Evolutionary conservation across 2,888 invertebrate genomes (phyloP).

Genomic region (Sinelater perroti): DNA sequence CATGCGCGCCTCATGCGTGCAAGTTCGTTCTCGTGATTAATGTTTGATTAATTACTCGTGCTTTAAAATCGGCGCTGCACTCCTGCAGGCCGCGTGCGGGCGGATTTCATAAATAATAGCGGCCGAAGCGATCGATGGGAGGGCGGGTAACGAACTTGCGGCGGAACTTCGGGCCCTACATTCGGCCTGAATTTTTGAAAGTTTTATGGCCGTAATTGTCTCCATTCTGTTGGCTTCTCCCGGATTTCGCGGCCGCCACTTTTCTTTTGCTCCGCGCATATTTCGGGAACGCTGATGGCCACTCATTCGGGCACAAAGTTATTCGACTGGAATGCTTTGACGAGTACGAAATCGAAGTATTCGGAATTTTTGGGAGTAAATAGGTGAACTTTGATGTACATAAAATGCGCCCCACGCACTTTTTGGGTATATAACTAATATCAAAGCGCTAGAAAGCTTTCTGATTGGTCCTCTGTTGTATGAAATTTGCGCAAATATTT

Average conservation of each 20-base stretch:
- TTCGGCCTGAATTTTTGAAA: slow-evolving; percentile 2
- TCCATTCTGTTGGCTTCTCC: slow-evolving; percentile 10
- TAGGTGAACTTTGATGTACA: no score
- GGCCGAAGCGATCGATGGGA: slow-evolving; percentile 24
- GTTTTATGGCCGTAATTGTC: slow-evolving; percentile 14
- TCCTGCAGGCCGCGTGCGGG: slow-evolving; percentile 26
- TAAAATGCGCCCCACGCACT: no score
- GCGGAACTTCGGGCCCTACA: slow-evolving; percentile 11
- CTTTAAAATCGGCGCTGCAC: slow-evolving; percentile 38
- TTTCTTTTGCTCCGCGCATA: slow-evolving; percentile 2
- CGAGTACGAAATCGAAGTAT: no score
- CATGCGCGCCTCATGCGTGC: slow-evolving; percentile 46
- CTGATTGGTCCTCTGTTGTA: no score
- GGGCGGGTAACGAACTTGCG: slow-evolving; percentile 21
- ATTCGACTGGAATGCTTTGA: no score
- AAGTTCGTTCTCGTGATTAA: slow-evolving; percentile 51
- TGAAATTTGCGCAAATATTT: no score
- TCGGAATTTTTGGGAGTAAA: no score
- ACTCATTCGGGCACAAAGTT: no score
- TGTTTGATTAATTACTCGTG: slow-evolving; percentile 52
- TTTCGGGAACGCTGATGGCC: no score
- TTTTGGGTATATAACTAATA: no score
- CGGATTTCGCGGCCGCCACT: slow-evolving; percentile 3
- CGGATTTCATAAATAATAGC: slow-evolving; percentile 30
- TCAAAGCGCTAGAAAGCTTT: no score